phyloP scores from a whole-genome alignment of 2,888 invertebrate species.

The Apoda limacodes region DNA sequence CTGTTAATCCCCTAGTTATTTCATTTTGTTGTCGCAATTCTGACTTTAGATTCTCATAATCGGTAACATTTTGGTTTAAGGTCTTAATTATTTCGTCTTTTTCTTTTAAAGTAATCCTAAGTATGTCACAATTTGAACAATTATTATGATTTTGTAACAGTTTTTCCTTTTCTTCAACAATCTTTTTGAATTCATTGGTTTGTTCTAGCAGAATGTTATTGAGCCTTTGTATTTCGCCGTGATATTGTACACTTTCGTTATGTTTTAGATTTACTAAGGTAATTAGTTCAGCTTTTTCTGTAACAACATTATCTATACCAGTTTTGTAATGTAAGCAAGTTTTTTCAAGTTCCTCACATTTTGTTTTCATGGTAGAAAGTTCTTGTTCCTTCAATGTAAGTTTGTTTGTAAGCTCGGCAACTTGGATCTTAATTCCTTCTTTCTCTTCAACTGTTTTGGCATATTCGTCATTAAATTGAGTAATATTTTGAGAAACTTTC shows the following conservation, averaged over 20 bases:
- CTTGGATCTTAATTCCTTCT: slow-evolving; percentile 31
- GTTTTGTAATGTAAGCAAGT: slow-evolving; percentile 35
- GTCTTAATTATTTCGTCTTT: slow-evolving; percentile 47
- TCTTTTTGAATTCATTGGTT: slow-evolving; percentile 40
- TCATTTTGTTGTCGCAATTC: slow-evolving; percentile 68
- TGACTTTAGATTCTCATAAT: slow-evolving; percentile 41
- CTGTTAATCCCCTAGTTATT: slow-evolving; percentile 70
- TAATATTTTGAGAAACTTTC: slow-evolving; percentile 32
- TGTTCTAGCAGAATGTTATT: slow-evolving; percentile 71
- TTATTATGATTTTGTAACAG: slow-evolving; percentile 24
- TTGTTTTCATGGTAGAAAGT: slow-evolving; percentile 29
- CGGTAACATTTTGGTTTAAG: slow-evolving; percentile 34
- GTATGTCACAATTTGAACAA: slow-evolving; percentile 41
- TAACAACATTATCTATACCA: slow-evolving; percentile 32
- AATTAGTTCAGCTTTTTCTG: slow-evolving; percentile 78
- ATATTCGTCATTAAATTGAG: slow-evolving; percentile 37
- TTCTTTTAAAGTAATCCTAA: slow-evolving; percentile 38
- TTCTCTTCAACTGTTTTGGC: slow-evolving; percentile 39
- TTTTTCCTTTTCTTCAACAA: slow-evolving; percentile 40
- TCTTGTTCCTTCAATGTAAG: slow-evolving; percentile 33
- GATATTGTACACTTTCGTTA: slow-evolving; percentile 86
- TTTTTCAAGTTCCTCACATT: slow-evolving; percentile 30
- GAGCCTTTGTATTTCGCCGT: slow-evolving; percentile 85
- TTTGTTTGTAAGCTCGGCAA: slow-evolving; percentile 27
- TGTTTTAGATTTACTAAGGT: slow-evolving; percentile 83